Evolutionary conservation across 2,113 vertebrate genomes (phyloP).

Genomic region (Notarius quadriscutis): DNA sequence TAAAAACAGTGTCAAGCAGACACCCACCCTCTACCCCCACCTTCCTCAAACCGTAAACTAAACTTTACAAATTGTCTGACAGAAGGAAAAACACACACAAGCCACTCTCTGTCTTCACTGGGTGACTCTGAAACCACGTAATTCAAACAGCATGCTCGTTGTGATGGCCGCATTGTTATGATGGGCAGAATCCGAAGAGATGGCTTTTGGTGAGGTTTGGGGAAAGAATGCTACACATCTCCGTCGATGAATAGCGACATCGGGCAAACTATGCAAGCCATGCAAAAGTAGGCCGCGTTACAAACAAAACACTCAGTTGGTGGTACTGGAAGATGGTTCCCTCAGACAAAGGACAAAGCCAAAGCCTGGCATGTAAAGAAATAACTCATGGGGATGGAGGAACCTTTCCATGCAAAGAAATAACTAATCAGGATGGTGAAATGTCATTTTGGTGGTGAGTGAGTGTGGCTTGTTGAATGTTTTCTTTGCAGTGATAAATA

Average conservation of each 20-base stretch:
- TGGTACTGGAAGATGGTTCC: constrained; percentile 59
- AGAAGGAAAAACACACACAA: constrained; percentile 47
- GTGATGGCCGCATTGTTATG: constrained; percentile 68
- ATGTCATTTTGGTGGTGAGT: not conserved
- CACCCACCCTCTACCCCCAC: not conserved
- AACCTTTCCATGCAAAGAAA: constrained; percentile 32
- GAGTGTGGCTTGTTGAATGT: not conserved
- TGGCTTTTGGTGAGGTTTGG: constrained; percentile 61
- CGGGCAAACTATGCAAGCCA: constrained; percentile 74
- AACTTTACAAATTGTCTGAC: constrained; percentile 65
- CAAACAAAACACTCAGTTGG: constrained; percentile 72
- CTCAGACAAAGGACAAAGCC: constrained; percentile 55
- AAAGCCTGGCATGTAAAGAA: constrained; percentile 39
- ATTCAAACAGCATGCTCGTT: constrained; percentile 72
- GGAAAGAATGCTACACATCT: constrained; percentile 67
- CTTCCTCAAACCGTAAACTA: constrained; percentile 45
- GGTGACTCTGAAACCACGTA: constrained; percentile 65
- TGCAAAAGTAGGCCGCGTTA: constrained; percentile 73
- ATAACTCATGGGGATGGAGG: constrained; percentile 14
- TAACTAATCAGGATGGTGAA: constrained; percentile 17
- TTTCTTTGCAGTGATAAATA: constrained; percentile 20
- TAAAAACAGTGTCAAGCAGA: constrained; percentile 32
- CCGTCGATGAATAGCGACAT: constrained; percentile 69
- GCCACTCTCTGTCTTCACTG: constrained; percentile 54
- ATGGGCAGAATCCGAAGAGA: constrained; percentile 55